Evolutionary conservation across 2,113 vertebrate genomes (phyloP).

Genomic region (Cyprinodon tularosa): DNA sequence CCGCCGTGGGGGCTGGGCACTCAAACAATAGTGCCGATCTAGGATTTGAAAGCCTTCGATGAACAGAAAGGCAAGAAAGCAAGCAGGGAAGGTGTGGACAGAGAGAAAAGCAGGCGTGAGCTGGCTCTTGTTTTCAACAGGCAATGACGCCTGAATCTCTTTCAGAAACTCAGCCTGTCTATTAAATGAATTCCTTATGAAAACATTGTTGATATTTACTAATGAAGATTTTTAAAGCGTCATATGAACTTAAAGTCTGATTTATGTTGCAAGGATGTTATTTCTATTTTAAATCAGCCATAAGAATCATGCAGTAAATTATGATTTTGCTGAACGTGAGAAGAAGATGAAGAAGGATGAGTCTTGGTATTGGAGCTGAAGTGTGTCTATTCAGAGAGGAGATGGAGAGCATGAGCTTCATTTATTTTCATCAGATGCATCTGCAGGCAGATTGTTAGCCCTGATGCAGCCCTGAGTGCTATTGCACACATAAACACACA

Average conservation of each 20-base stretch:
- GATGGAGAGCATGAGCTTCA: conserved; percentile 54
- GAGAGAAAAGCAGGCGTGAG: conserved; percentile 58
- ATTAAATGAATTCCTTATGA: conserved; percentile 16
- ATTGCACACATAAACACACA: conserved; percentile 66
- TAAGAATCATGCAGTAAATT: conserved; percentile 29
- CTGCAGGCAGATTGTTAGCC: conserved; percentile 60
- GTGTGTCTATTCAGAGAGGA: conserved; percentile 38
- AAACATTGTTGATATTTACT: too few species aligned
- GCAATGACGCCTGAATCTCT: conserved; percentile 66
- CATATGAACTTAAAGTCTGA: neutral
- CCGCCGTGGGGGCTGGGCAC: conserved; percentile 78
- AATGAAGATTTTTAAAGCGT: neutral
- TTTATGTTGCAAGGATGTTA: conserved; percentile 1
- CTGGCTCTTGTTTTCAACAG: conserved; percentile 52
- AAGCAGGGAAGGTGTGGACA: conserved; percentile 66
- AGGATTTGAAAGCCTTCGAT: conserved; percentile 79
- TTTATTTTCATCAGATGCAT: conserved; percentile 75
- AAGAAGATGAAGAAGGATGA: conserved; percentile 40
- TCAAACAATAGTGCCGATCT: conserved; percentile 81
- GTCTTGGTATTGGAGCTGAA: conserved; percentile 47
- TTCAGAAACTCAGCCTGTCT: conserved; percentile 31
- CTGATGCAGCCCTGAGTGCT: conserved; percentile 53
- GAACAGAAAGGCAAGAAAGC: conserved; percentile 71
- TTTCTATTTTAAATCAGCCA: conserved; percentile 29
- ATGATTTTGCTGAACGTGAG: conserved; percentile 22